phyloP scores from a whole-genome alignment of 1,140 invertebrate genomes.

The Ceratina australensis region DNA sequence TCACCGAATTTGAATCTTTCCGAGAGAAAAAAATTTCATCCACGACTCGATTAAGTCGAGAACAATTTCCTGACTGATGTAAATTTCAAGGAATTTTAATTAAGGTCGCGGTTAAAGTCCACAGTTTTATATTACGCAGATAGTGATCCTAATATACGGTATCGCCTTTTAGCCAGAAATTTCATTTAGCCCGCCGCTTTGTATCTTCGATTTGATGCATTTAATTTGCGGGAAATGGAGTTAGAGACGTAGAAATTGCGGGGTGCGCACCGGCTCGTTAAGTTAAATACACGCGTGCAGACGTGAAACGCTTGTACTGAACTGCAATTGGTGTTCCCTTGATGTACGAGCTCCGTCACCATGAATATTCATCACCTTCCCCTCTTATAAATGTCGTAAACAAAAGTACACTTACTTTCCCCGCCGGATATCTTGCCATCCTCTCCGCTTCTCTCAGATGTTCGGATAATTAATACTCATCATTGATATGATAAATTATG shows the following conservation, averaged over 20 bases:
- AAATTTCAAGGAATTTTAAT: too few species aligned
- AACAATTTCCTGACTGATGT: too few species aligned
- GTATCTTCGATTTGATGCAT: conserved; percentile 31
- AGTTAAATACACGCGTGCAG: conserved; percentile 52
- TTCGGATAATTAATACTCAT: conserved; percentile 24
- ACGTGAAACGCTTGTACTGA: conserved; percentile 36
- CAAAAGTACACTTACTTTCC: conserved; percentile 10
- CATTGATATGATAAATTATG: not conserved
- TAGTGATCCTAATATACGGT: not conserved
- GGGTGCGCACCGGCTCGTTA: conserved; percentile 45
- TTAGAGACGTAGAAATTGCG: conserved; percentile 27
- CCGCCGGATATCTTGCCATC: not conserved
- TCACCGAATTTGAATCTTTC: not conserved
- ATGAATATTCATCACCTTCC: conserved; percentile 55
- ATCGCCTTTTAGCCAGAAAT: not conserved
- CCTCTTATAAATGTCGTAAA: conserved; percentile 50
- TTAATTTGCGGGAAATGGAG: conserved; percentile 35
- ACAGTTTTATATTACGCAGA: not conserved
- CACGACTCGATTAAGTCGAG: not conserved
- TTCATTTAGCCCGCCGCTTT: not conserved
- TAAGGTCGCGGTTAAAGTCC: too few species aligned
- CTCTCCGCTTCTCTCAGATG: not conserved
- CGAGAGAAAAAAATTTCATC: not conserved
- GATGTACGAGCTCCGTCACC: conserved; percentile 32
- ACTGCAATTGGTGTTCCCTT: conserved; percentile 41